Conservation (phyloP, 2,113 vertebrate species). For the Hucho hucho region DNA sequence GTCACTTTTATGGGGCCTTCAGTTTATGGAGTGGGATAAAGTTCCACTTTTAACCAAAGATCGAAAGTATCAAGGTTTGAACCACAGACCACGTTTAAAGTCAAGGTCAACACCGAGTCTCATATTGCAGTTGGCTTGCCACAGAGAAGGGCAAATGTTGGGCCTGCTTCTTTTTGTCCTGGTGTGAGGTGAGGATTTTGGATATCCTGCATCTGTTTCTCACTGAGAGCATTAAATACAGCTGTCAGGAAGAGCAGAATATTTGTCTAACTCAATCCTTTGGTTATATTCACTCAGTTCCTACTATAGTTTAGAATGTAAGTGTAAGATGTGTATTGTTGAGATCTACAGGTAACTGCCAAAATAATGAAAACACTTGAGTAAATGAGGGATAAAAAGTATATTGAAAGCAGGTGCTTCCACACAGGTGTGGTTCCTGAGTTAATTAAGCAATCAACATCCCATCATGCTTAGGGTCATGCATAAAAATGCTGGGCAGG, state of each 20-base stretch:
- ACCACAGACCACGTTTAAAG: neutral
- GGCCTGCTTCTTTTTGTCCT: neutral
- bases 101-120: neutral
- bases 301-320: neutral
- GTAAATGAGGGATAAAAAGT: no score
- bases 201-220: neutral
- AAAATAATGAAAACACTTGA: no score
- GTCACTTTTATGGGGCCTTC: neutral
- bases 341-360: no score
- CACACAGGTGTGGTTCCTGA: no score
- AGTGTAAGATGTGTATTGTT: neutral
- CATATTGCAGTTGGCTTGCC: slow-evolving; percentile 5
- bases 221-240: neutral
- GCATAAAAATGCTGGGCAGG: no score
- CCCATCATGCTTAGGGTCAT: no score
- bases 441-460: no score
- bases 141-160: neutral
- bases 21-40: slow-evolving; percentile 6
- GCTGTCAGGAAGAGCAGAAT: neutral
- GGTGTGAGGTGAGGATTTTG: neutral
- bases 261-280: neutral
- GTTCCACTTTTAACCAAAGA: slow-evolving; percentile 13
- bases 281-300: neutral
- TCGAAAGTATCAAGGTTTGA: slow-evolving; percentile 18
- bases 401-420: no score